These are phyloP conservation scores for Entomyzon cyanotis DNA, from an alignment of 2,113 vertebrate genomes.

Conservation along the genomic window DNA sequence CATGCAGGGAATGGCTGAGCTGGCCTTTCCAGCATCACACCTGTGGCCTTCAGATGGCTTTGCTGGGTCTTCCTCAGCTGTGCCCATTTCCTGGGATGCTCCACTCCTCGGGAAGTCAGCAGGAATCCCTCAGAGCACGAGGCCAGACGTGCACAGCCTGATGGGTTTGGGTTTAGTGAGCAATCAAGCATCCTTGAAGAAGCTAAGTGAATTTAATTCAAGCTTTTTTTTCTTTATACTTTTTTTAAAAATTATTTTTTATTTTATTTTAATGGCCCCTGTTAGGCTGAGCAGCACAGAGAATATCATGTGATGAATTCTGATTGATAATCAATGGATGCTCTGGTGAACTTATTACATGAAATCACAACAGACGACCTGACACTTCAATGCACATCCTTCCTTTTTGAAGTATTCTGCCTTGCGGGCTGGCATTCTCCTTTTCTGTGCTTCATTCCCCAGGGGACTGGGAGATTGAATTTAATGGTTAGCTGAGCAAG, in stretches of 20 bases:
- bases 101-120: background rate
- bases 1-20: background rate
- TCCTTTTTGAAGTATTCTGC: constrained; percentile 15
- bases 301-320: background rate
- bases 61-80: background rate
- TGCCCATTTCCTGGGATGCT: background rate
- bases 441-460: background rate
- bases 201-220: background rate
- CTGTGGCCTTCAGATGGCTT: background rate
- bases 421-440: background rate
- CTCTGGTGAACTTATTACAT: background rate
- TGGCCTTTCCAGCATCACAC: background rate
- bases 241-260: background rate
- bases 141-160: background rate
- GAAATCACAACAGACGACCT: constrained; percentile 24
- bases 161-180: background rate
- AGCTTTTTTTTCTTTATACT: background rate
- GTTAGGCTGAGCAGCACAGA: background rate
- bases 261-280: background rate
- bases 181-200: background rate
- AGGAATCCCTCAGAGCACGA: background rate
- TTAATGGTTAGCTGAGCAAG: constrained; percentile 49
- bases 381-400: background rate
- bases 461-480: constrained; percentile 9
- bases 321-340: constrained; percentile 36